These are phyloP conservation scores for Argopecten irradians DNA, from an alignment of 1,140 invertebrate species.

Conservation along the genomic window DNA sequence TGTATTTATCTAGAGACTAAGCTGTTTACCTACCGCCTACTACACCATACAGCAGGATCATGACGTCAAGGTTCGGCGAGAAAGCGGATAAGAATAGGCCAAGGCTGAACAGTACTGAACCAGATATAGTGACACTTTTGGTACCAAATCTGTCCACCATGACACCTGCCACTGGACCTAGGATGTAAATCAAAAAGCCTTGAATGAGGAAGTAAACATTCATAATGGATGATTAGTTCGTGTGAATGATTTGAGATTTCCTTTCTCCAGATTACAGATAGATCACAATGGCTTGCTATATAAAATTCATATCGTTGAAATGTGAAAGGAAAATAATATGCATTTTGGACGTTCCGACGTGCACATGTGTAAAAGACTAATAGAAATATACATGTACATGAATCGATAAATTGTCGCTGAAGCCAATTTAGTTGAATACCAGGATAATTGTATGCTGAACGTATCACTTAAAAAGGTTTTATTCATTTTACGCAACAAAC, in stretches of 20 bases:
- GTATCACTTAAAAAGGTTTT: too few relatives aligned
- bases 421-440: not conserved
- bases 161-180: constrained; percentile 91
- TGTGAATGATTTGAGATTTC: not conserved
- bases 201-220: not conserved
- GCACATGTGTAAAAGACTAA: not conserved
- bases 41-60: constrained; percentile 96
- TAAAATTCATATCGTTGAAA: too few relatives aligned
- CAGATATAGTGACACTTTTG: constrained; percentile 89
- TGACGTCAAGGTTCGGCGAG: constrained; percentile 87
- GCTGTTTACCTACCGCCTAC: constrained; percentile 86
- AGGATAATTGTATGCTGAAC: not conserved
- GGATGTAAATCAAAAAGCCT: constrained; percentile 71
- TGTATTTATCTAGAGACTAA: too few relatives aligned
- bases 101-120: constrained; percentile 85
- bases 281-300: too few relatives aligned
- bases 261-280: not conserved
- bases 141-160: constrained; percentile 94
- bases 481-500: not conserved
- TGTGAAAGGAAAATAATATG: too few relatives aligned
- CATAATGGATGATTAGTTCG: not conserved
- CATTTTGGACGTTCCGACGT: not conserved
- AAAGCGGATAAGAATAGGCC: constrained; percentile 88
- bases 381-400: not conserved
- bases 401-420: not conserved